These are phyloP conservation scores for Peromyscus aztecus DNA, from an alignment of 2,797 vertebrate genomes.

Conservation along the genomic window DNA sequence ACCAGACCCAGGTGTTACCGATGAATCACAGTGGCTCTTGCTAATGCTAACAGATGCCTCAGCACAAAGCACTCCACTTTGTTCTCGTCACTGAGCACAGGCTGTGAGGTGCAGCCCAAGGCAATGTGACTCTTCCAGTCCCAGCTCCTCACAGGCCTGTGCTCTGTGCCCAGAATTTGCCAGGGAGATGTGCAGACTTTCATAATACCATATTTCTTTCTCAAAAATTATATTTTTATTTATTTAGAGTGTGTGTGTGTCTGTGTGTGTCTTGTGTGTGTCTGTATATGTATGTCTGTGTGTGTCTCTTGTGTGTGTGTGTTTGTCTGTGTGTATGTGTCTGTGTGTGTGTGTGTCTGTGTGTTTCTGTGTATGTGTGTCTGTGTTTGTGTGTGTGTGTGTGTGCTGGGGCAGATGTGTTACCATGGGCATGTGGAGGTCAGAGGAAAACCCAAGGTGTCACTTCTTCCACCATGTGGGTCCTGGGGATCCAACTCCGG, in stretches of 20 bases:
- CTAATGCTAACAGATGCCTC: not conserved
- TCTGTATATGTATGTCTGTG: too few relatives aligned
- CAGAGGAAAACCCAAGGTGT: not conserved
- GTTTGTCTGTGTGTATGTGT: not conserved
- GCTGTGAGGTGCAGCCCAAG: not conserved
- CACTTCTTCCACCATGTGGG: not conserved
- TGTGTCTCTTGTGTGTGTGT: not conserved
- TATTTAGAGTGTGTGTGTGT: not conserved
- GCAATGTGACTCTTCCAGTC: not conserved
- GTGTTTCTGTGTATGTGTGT: not conserved
- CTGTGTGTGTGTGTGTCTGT: not conserved
- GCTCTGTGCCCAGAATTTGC: not conserved
- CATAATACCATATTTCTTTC: not conserved
- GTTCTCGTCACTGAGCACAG: too few relatives aligned
- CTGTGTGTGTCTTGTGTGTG: too few relatives aligned
- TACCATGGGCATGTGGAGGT: too few relatives aligned
- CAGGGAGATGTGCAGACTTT: not conserved
- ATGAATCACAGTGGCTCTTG: not conserved
- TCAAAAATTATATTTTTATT: not conserved
- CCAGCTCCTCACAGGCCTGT: not conserved
- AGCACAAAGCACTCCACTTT: too few relatives aligned
- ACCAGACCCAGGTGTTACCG: not conserved
- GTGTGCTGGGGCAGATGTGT: not conserved
- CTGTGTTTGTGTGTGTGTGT: not conserved
- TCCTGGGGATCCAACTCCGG: not conserved